Base-by-base conservation (phyloP, 2,888 invertebrate genomes). In the Campaea margaritaria region DNA sequence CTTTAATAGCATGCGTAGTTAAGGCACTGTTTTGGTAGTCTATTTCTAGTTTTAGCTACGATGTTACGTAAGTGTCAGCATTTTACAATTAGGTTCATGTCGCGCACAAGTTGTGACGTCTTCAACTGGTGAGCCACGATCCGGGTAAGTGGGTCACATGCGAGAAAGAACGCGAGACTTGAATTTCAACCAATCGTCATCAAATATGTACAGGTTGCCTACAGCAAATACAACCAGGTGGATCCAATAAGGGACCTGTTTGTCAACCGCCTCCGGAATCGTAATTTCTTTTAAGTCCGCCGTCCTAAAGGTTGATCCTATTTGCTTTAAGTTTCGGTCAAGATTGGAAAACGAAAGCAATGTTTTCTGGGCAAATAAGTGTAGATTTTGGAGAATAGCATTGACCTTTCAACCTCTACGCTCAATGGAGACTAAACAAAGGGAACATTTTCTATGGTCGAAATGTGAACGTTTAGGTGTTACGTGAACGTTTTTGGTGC, bases 221-320 rank as follows among this genome's bases (percentile, higher is more conserved):
- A 67, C 62, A 60, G 62, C 69, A 77, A 77, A 81, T 70, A 78
- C 62, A 68, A 72, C 63, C 76, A 79, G 77, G 74, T 79, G 75
- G 64, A 67, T 65, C 72, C 70, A 69, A 73, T 70, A 74, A 70
- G 67, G 70, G 57, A 48, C 27, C 47, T 75, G 67, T 78, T 78
- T 80, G 75, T 73, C 71, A 70, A 72, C 62, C 66, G 64, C 64
- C 60, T 61, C 52, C 51, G 44, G 60, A 68, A 70, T 68, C 65
- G 64, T 64, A 67, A 67, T 56, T 60, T 64, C 58, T 58, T 65
- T 62, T 58, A 57, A 65, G 62, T 64, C 57, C 63, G 65, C 65
- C 62, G 50, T 56, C 63, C 51, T 53, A 47, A 59, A 67, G 60
- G 66, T 64, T 53, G 58, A 62, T 54, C 46, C 48, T 52, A 56